Evolutionary conservation across 2,888 invertebrate genomes (phyloP).

Genomic region (Plebejus anna): DNA sequence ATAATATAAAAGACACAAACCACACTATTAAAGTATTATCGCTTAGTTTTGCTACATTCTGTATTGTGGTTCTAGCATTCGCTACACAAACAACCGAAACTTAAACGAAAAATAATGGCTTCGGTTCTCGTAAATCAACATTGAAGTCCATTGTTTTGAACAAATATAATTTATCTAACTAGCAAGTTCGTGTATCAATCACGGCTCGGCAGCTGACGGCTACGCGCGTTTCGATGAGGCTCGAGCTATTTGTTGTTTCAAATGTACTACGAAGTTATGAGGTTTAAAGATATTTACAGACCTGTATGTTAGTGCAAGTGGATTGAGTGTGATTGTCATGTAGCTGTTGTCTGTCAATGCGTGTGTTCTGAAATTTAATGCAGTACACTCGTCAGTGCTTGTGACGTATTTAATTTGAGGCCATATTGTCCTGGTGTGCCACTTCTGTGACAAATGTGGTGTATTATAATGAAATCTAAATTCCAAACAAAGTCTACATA

Average conservation of each 20-base stretch:
- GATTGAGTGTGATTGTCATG: no score
- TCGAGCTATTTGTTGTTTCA: background rate
- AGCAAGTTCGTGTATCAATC: background rate
- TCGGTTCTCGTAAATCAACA: background rate
- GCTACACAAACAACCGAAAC: background rate
- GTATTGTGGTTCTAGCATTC: background rate
- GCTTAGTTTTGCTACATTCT: no score
- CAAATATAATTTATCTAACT: conserved; percentile 17
- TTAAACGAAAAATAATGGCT: conserved; percentile 13
- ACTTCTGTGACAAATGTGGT: no score
- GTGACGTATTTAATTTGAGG: no score
- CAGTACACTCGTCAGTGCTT: no score
- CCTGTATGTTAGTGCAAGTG: no score
- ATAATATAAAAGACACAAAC: no score
- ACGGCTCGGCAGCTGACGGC: background rate
- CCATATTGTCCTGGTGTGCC: no score
- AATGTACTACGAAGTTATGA: background rate
- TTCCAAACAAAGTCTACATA: no score
- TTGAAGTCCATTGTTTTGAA: conserved; percentile 11
- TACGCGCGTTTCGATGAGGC: background rate
- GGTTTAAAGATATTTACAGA: background rate
- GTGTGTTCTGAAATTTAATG: no score
- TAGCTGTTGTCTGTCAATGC: no score
- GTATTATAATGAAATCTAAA: no score
- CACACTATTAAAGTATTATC: background rate